Evolutionary conservation across 2,113 vertebrate species (phyloP), one percentile per base, ranked within the genome.

Genomic region (Aix galericulata): DNA sequence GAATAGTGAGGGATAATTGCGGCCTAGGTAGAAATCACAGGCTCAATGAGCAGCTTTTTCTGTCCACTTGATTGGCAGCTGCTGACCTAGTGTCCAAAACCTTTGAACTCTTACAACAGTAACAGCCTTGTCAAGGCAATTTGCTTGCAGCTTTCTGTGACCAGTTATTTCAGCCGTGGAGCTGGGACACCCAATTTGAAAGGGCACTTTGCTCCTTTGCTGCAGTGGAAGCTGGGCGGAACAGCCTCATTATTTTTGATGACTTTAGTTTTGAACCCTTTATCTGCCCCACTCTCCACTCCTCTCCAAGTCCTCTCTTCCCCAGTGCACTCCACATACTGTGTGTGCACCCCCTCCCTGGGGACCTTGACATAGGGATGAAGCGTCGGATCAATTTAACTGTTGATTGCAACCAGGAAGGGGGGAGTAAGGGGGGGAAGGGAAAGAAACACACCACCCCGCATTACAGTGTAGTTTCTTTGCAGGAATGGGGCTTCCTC

Each of bases 1-100:
- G 97, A 98, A 98, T 98, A 98, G 98, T 97, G 95, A 67, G 95
- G 96, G 98, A 98, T 98, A 98, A 98, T 98, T 98, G 98, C 93
- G 66, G 98, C 98, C 98, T 98, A 98, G 97, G 98, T 98, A 97
- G 98, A 98, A 98, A 98, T 98, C 98, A 98, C 97, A 97, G 97
- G 97, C 98, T 98, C 98, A 91, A 96, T 79, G 96, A 98, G 97
- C 93, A 69, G 97, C 96, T 98, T 98, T 97, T 98, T 97, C 97
- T 96, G 97, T 98, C 96, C 2, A 36, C 93, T 96, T 98, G 98
- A 98, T 98, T 98, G 98, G 98, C 98, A 98, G 98, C 96, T 6
- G 13, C 97, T 98, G 98, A 98, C 98, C 98, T 97, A 95, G 97
- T 96, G 98, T 97, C 97, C 91, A 76, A 97, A 98, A 98, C 98